Conservation (phyloP, 2,797 vertebrate genomes). For the Periophthalmus magnuspinnatus region DNA sequence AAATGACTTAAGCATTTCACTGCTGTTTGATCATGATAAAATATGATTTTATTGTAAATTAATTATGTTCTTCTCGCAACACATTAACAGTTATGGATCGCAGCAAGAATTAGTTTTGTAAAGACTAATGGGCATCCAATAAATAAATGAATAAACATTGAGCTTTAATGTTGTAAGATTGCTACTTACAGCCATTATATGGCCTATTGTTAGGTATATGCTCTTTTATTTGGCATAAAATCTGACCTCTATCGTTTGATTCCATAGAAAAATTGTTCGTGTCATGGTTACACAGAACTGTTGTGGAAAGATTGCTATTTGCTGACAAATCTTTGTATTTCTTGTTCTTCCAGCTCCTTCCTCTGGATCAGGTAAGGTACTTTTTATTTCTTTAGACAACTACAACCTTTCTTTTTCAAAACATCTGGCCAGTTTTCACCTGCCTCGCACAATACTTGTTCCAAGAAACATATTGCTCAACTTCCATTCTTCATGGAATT, state of each 20-base stretch:
- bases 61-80: too few species aligned
- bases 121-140: too few species aligned
- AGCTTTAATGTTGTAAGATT: neutral
- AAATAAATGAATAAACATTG: neutral
- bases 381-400: constrained; percentile 20
- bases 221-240: too few species aligned
- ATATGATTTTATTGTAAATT: too few species aligned
- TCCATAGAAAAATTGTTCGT: constrained; percentile 12
- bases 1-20: too few species aligned
- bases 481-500: constrained; percentile 5
- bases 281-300: constrained; percentile 5
- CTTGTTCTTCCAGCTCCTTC: constrained; percentile 80
- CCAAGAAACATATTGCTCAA: constrained; percentile 34
- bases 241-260: neutral
- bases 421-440: constrained; percentile 12
- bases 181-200: neutral
- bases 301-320: constrained; percentile 27
- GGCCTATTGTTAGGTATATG: too few species aligned
- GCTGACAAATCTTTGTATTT: constrained; percentile 34
- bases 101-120: too few species aligned
- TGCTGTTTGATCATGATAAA: too few species aligned
- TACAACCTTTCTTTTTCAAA: neutral
- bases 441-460: constrained; percentile 26
- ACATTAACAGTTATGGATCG: too few species aligned
- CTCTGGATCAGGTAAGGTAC: constrained; percentile 88